Conservation (phyloP, 1,140 invertebrate genomes). For the Hylaeus anthracinus region DNA sequence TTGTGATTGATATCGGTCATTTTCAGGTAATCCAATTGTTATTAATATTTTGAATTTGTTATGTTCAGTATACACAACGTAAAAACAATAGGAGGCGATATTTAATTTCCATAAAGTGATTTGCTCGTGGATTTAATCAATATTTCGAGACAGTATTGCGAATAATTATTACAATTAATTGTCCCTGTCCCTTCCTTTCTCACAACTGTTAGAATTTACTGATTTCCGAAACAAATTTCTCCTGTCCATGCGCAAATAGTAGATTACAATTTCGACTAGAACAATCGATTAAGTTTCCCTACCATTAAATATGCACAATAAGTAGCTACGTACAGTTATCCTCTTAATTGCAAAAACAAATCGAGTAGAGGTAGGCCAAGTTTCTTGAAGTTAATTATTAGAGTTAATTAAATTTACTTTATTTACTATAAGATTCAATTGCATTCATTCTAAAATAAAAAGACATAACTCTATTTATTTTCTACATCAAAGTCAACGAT, state of each 20-base stretch:
- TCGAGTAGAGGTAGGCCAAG: background rate
- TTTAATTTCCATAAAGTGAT: background rate
- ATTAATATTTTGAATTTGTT: background rate
- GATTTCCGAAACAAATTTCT: background rate
- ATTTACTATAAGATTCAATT: background rate
- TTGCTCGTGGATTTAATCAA: background rate
- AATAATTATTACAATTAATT: background rate
- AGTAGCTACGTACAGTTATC: conserved; percentile 33
- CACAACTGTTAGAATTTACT: background rate
- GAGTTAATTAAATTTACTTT: background rate
- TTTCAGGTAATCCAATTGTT: background rate
- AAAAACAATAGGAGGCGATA: background rate
- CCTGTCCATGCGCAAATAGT: conserved; percentile 40
- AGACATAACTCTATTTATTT: background rate
- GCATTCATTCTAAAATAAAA: background rate
- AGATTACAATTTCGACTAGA: conserved; percentile 7
- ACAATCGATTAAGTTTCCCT: conserved; percentile 16
- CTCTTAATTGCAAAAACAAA: conserved; percentile 16
- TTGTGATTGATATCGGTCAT: too few relatives aligned
- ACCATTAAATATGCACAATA: conserved; percentile 24
- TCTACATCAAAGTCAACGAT: background rate
- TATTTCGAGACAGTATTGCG: background rate
- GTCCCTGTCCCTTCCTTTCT: background rate
- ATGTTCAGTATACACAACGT: background rate
- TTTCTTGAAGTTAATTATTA: background rate